A percentile compares a stretch with the other conserved stretches of the same genome.
phyloP scores from a whole-genome alignment of 2,113 vertebrate genomes.

The Amphilophus citrinellus region DNA sequence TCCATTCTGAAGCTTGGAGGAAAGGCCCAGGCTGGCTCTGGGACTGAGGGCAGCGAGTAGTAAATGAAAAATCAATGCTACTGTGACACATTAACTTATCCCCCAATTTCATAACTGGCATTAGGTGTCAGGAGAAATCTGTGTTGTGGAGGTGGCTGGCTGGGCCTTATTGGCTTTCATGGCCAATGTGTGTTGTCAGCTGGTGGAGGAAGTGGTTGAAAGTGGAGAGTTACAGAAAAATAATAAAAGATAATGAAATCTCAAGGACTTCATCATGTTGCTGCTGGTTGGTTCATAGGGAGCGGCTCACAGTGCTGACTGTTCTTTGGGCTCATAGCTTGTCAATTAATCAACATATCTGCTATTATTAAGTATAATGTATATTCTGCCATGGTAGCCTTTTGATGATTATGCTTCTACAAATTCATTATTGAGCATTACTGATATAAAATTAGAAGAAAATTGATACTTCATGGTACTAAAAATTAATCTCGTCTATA shows the following conservation, averaged over 20 bases:
- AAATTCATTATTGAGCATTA: background rate
- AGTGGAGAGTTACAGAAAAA: conserved; percentile 47
- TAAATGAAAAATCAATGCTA: conserved; percentile 82
- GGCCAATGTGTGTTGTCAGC: conserved; percentile 45
- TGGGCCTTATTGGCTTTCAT: conserved; percentile 66
- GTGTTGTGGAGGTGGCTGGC: conserved; percentile 57
- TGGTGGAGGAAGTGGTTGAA: conserved; percentile 41
- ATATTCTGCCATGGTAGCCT: background rate
- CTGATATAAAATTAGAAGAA: background rate
- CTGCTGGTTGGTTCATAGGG: background rate
- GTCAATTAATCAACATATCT: background rate
- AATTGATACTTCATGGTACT: background rate
- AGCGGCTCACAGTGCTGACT: background rate
- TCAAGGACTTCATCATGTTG: conserved; percentile 50
- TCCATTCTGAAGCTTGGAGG: conserved; percentile 74
- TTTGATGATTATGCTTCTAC: background rate
- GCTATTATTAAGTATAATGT: background rate
- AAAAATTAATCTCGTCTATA: background rate
- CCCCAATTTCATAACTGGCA: conserved; percentile 81
- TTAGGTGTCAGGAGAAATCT: conserved; percentile 77
- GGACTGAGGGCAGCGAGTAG: conserved; percentile 67
- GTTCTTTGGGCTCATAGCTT: background rate
- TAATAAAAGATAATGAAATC: conserved; percentile 38
- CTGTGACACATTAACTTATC: conserved; percentile 83
- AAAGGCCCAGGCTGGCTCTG: conserved; percentile 63